phyloP scores from a whole-genome alignment of 2,113 vertebrate genomes.

The Symphodus melops region DNA sequence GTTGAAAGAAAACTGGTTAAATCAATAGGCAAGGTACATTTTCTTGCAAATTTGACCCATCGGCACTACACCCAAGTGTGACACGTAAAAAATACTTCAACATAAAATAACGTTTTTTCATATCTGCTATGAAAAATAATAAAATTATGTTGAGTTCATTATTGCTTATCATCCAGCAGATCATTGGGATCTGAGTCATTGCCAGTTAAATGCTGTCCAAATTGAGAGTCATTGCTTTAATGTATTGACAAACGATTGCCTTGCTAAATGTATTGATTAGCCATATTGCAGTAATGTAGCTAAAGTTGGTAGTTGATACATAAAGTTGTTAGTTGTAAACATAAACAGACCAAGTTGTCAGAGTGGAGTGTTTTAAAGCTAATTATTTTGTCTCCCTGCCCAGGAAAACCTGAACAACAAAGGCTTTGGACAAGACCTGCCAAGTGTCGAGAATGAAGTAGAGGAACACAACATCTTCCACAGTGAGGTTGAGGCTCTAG shows the following conservation, averaged over 20 bases:
- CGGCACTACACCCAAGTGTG: no score
- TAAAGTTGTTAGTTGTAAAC: no score
- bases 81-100: no score
- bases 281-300: background rate
- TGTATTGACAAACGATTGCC: background rate
- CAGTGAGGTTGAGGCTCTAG: constrained; percentile 96
- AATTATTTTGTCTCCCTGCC: constrained; percentile 6
- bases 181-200: no score
- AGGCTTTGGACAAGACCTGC: constrained; percentile 91
- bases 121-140: no score
- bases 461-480: constrained; percentile 98
- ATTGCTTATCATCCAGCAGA: no score
- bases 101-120: no score
- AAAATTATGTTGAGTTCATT: no score
- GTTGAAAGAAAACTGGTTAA: background rate
- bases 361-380: background rate
- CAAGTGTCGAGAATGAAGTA: constrained; percentile 90
- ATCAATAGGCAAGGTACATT: background rate
- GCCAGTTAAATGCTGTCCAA: no score
- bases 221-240: background rate
- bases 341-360: background rate
- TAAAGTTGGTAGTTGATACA: no score
- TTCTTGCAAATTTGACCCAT: no score
- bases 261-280: background rate
- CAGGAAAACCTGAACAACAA: constrained; percentile 88